Conservation (phyloP, 2,797 vertebrate species). For the Eurystomus glaucurus region DNA sequence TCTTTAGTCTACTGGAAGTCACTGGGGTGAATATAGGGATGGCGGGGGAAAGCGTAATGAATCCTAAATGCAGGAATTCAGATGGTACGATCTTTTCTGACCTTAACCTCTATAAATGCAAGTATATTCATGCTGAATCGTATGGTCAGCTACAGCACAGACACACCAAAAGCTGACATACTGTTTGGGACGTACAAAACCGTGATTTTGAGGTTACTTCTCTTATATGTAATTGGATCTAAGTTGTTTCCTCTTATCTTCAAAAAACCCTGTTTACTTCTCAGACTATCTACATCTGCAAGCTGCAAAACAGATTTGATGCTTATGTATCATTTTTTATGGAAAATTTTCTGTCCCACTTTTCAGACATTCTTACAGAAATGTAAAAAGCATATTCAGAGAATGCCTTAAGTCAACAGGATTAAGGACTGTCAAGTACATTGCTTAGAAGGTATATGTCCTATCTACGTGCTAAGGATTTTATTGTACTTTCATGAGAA, state of each 20-base stretch:
- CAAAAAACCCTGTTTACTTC: neutral
- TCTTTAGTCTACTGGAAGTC: neutral
- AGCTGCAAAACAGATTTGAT: constrained; percentile 10
- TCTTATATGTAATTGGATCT: neutral
- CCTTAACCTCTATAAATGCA: neutral
- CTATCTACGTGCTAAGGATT: constrained; percentile 41
- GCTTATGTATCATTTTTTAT: neutral
- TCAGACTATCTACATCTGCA: neutral
- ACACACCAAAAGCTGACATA: neutral
- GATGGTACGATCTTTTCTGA: neutral
- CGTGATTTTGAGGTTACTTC: neutral
- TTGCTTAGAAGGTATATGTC: constrained; percentile 38
- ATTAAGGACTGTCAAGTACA: constrained; percentile 66
- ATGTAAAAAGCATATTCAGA: constrained; percentile 26
- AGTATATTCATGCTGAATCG: neutral
- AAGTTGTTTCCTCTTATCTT: constrained; percentile 1
- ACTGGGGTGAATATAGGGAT: neutral
- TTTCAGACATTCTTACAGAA: constrained; percentile 27
- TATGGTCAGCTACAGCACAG: neutral
- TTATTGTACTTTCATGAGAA: constrained; percentile 37
- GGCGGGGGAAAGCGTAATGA: neutral
- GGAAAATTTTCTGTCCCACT: constrained; percentile 26
- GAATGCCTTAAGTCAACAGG: constrained; percentile 54
- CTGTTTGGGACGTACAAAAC: neutral
- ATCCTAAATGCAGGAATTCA: neutral